phyloP scores from a whole-genome alignment of 2,797 vertebrate genomes.

The Thalassophryne amazonica region DNA sequence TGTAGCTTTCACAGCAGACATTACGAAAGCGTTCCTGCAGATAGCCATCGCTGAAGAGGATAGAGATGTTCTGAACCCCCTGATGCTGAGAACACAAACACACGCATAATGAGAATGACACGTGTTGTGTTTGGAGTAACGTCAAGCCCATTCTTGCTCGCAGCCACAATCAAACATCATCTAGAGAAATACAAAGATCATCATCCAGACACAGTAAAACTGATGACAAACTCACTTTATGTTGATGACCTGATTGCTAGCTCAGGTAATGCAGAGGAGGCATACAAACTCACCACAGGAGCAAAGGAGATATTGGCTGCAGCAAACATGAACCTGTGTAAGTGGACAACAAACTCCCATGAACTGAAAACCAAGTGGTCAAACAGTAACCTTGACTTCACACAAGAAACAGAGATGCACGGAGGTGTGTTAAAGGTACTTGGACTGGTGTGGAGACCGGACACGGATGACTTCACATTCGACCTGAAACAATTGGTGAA shows the following conservation, averaged over 20 bases:
- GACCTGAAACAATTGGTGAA: no score
- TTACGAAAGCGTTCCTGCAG: slow-evolving; percentile 9
- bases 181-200: not conserved
- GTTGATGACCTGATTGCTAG: slow-evolving; percentile 14
- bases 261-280: not conserved
- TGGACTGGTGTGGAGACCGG: slow-evolving; percentile 1
- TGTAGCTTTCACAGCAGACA: not conserved
- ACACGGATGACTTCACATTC: slow-evolving; percentile 1
- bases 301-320: not conserved
- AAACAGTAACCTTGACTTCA: no score
- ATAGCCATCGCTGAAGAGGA: slow-evolving; percentile 9
- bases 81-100: not conserved
- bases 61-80: not conserved
- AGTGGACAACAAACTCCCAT: slow-evolving; percentile 1
- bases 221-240: slow-evolving; percentile 8
- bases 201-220: no score
- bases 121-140: slow-evolving; percentile 19
- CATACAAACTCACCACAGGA: not conserved
- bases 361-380: no score
- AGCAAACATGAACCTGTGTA: slow-evolving; percentile 19
- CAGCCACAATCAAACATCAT: slow-evolving; percentile 14
- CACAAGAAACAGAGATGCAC: not conserved
- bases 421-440: not conserved
- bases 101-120: slow-evolving; percentile 2
- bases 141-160: slow-evolving; percentile 8